Conservation (phyloP, 1,140 invertebrate species). For the Aphaenogaster floridana region DNA sequence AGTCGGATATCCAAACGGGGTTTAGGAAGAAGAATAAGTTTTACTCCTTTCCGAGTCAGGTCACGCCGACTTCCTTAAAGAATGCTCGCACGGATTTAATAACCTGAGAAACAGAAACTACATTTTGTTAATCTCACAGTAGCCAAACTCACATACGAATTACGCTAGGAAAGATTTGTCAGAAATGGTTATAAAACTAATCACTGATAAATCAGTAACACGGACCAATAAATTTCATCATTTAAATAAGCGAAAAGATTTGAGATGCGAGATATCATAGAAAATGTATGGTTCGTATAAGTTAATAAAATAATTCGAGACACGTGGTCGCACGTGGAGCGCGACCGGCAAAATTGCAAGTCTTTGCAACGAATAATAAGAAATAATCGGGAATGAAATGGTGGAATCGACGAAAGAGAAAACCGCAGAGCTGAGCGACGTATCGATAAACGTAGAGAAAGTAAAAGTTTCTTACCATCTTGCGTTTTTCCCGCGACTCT, state of each 20-base stretch:
- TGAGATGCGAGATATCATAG: background rate
- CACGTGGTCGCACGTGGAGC: background rate
- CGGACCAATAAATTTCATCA: background rate
- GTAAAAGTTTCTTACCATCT: slow-evolving; percentile 11
- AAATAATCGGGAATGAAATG: background rate
- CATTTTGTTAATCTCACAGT: background rate
- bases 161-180: background rate
- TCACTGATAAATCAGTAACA: slow-evolving; percentile 20
- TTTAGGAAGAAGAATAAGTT: background rate
- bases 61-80: background rate
- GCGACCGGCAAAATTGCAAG: background rate
- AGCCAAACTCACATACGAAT: background rate
- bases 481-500: background rate
- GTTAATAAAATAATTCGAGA: background rate
- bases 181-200: slow-evolving; percentile 3
- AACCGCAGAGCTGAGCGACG: background rate
- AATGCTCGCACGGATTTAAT: background rate
- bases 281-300: background rate
- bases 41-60: background rate
- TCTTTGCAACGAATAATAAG: background rate
- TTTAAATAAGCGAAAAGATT: background rate
- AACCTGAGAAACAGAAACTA: background rate
- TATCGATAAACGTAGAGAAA: background rate
- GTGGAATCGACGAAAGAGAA: background rate
- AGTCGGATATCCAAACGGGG: too few relatives aligned